These are phyloP conservation scores for Microtus agrestis DNA, from an alignment of 2,797 vertebrate genomes.

Conservation along the genomic window DNA sequence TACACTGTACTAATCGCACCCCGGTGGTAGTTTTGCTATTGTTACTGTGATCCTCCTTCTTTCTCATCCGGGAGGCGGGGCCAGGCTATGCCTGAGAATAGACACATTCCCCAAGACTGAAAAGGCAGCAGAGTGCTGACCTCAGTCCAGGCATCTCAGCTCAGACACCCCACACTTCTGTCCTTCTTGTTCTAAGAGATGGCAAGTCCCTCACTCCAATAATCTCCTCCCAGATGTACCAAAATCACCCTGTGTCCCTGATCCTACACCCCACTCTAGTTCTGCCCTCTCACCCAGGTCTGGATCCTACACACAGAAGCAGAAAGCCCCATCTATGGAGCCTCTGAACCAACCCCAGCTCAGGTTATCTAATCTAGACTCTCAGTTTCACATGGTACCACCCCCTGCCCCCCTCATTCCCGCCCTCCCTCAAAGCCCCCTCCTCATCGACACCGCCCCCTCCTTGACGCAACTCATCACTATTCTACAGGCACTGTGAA, in stretches of 20 bases:
- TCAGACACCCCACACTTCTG: neutral
- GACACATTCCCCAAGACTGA: neutral
- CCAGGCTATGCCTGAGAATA: neutral
- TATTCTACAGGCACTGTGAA: neutral
- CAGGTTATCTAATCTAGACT: neutral
- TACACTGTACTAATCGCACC: neutral
- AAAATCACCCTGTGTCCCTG: neutral
- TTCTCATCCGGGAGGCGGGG: neutral
- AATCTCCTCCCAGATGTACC: neutral
- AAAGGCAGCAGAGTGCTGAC: neutral
- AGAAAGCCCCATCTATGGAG: neutral
- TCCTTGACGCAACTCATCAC: fast-evolving
- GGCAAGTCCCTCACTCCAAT: neutral
- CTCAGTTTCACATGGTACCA: too few species aligned
- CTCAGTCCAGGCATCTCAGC: neutral
- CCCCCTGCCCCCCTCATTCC: fast-evolving
- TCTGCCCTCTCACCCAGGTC: neutral
- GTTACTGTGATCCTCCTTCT: neutral
- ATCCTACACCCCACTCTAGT: neutral
- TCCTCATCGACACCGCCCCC: neutral
- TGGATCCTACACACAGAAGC: neutral
- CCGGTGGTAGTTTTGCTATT: neutral
- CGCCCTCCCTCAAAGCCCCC: neutral
- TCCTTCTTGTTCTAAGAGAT: neutral
- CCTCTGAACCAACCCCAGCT: neutral